phyloP scores from a whole-genome alignment of 2,888 invertebrate species.

The Brachypalpus laphriformis region DNA sequence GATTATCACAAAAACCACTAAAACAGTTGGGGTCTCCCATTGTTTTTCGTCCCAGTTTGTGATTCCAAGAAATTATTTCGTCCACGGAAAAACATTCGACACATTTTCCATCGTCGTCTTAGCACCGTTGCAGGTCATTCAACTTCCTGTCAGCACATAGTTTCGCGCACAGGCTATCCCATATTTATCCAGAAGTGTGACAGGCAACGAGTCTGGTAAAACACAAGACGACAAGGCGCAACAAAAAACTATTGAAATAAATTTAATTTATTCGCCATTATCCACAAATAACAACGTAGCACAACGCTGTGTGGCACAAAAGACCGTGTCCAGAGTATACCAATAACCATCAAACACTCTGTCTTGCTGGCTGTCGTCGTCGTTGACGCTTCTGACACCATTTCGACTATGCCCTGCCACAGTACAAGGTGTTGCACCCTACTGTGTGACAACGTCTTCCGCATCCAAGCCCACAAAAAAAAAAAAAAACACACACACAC shows the following conservation, averaged over 20 bases:
- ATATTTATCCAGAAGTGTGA: slow-evolving; percentile 22
- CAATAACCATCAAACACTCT: slow-evolving; percentile 13
- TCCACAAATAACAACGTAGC: slow-evolving; percentile 27
- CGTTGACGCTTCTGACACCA: slow-evolving; percentile 47
- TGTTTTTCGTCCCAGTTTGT: neutral
- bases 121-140: slow-evolving; percentile 27
- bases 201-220: neutral
- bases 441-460: slow-evolving; percentile 52
- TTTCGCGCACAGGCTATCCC: neutral
- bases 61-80: slow-evolving; percentile 17
- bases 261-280: slow-evolving; percentile 57
- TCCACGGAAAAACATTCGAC: neutral
- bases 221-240: neutral
- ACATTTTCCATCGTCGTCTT: slow-evolving; percentile 6
- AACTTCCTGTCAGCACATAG: slow-evolving; percentile 37
- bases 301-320: slow-evolving; percentile 7
- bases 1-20: neutral
- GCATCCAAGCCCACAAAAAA: slow-evolving; percentile 5
- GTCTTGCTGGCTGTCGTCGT: neutral
- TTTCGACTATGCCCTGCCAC: slow-evolving; percentile 30
- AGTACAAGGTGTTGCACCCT: slow-evolving; percentile 48
- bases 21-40: neutral
- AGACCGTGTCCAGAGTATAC: neutral
- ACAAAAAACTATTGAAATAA: slow-evolving; percentile 27
- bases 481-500: neutral